Conservation (phyloP, 2,888 invertebrate genomes). For the Lysandra coridon region DNA sequence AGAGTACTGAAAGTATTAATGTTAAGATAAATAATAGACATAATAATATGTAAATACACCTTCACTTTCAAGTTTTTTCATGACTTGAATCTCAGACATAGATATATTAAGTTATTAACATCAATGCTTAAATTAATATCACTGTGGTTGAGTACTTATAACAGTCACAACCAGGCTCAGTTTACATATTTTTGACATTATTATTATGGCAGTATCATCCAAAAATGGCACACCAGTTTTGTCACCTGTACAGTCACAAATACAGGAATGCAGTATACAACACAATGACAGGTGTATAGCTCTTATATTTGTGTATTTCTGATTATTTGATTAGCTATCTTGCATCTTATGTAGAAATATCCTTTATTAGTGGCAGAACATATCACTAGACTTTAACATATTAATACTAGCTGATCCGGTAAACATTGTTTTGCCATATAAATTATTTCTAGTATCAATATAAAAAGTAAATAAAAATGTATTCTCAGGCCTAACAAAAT, state of each 20-base stretch:
- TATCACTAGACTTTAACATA: neutral
- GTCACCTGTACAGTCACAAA: neutral
- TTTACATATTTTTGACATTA: neutral
- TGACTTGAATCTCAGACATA: too few species aligned
- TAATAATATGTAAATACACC: neutral
- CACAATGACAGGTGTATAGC: neutral
- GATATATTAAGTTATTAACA: too few species aligned
- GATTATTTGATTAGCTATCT: neutral
- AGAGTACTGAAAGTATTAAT: neutral
- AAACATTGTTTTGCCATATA: too few species aligned
- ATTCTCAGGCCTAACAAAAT: too few species aligned
- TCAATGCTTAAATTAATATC: neutral
- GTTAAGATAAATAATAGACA: neutral
- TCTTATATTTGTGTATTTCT: neutral
- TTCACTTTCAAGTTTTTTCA: too few species aligned
- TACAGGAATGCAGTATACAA: neutral
- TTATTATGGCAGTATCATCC: neutral
- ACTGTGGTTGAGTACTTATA: neutral
- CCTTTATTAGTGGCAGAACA: neutral
- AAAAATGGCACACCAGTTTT: neutral
- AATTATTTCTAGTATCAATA: too few species aligned
- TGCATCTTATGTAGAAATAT: neutral
- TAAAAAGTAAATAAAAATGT: too few species aligned
- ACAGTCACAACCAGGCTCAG: neutral
- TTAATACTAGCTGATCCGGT: neutral